phyloP scores from a whole-genome alignment of 2,888 invertebrate genomes.

The Habrosyne pyritoides region DNA sequence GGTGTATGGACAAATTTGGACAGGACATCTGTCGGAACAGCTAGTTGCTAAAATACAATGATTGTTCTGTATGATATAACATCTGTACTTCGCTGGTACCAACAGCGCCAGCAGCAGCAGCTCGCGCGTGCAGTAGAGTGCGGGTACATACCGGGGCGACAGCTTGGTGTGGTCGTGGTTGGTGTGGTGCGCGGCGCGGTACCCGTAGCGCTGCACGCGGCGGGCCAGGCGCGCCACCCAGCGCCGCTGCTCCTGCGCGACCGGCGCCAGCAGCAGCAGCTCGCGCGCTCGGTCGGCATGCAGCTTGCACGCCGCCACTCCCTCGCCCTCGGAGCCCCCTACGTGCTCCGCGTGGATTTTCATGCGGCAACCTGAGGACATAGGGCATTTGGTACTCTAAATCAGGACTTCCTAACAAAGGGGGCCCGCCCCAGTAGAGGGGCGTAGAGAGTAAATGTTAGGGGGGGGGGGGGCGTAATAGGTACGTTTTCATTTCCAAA shows the following conservation, averaged over 20 bases:
- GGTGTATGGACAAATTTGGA: too few relatives aligned
- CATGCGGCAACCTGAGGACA: conserved; percentile 91
- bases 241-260: conserved; percentile 93
- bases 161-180: conserved; percentile 70
- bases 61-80: too few relatives aligned
- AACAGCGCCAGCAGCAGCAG: conserved; percentile 94
- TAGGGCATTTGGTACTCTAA: not conserved
- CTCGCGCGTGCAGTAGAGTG: conserved; percentile 87
- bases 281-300: conserved; percentile 98
- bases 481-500: too few relatives aligned
- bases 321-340: conserved; percentile 87
- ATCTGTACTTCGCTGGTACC: too few relatives aligned
- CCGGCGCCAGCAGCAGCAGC: conserved; percentile 93
- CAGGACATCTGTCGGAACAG: too few relatives aligned
- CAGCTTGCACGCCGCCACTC: conserved; percentile 97
- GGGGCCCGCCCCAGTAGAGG: too few relatives aligned
- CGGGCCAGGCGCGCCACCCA: conserved; percentile 97
- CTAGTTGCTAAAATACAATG: too few relatives aligned
- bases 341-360: conserved; percentile 99
- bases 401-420: too few relatives aligned
- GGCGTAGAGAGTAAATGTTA: too few relatives aligned
- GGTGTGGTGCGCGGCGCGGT: conserved; percentile 92
- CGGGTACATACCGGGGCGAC: conserved; percentile 47
- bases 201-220: conserved; percentile 96
- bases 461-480: too few relatives aligned